Evolutionary conservation across 1,140 invertebrate species (phyloP), one percentile per base, ranked within the genome.

Genomic region (Galendromus occidentalis): DNA sequence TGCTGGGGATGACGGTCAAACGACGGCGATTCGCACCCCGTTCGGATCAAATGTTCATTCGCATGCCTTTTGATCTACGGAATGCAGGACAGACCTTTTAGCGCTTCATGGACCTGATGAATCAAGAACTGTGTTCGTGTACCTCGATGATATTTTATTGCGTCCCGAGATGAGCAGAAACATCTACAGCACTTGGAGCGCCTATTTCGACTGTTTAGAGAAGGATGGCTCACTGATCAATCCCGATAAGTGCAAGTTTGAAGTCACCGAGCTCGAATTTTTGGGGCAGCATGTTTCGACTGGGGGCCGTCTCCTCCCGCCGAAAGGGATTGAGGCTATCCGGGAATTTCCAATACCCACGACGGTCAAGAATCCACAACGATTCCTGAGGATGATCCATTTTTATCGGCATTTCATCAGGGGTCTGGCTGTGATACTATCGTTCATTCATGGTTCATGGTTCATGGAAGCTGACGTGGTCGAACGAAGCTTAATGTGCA

Each of bases 401-500:
- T 76, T 73, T 69, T 79, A 78, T 68, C 70, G 69, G 7, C 71
- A 67, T 67, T 78, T 75, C 67, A 65, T 76, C 17, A 68, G 65
- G 20, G 70, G 72, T 63, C 67, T 73, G 7, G 67, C 72, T 2
- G 28, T 63, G 14, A 47, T 65, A 4, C 69, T 69, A 42, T 20
- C 44, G 2, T 64, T 65, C 12, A 59, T 71, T 2, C 47, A 70
- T 18, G 64, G 1, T 41, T 45, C 20, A 25, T 66, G 33, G 41
- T 64, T 28, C 1, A 18, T 29, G 5, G 30, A 7, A 42, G 1
- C n/a, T 70, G 1, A 7, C 1, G 4, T 70, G 69, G 69, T 28
- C 63, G 1, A n/a, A 66, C 0, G 66, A 66, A 2, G 42, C 72
- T 1, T 25, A 68, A 5, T 0, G 30, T 65, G 72, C 75, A 1